These are phyloP conservation scores for Nineta flava DNA, from an alignment of 2,888 invertebrate genomes.

Conservation along the genomic window DNA sequence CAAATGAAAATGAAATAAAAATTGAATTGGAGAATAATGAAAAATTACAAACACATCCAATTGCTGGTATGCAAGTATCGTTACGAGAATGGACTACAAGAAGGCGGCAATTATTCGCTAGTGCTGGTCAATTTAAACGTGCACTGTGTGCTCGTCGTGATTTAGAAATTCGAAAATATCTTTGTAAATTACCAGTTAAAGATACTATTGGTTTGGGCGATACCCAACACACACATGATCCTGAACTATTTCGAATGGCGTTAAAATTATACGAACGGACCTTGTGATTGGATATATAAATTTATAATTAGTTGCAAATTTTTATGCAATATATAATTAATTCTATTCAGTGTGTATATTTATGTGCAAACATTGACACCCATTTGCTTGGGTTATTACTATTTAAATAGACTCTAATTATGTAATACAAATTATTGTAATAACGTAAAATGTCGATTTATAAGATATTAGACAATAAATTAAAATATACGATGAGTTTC, in stretches of 20 bases:
- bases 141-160: conserved; percentile 69
- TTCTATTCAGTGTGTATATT: no score
- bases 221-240: conserved; percentile 25
- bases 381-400: no score
- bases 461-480: no score
- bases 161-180: conserved; percentile 50
- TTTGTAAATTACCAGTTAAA: conserved; percentile 50
- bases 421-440: no score
- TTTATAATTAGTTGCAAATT: not conserved
- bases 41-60: conserved; percentile 26
- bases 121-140: conserved; percentile 56
- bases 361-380: no score
- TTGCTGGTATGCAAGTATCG: conserved; percentile 45
- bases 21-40: conserved; percentile 7
- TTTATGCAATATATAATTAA: no score
- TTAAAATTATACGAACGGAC: conserved; percentile 24
- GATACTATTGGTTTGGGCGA: conserved; percentile 28
- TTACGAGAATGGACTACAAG: conserved; percentile 40
- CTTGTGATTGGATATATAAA: conserved; percentile 15
- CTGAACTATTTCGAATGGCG: conserved; percentile 25
- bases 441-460: no score
- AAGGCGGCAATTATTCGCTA: conserved; percentile 44
- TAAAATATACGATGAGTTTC: no score
- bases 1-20: conserved; percentile 10
- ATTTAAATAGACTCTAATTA: no score